Conservation (phyloP, 2,113 vertebrate genomes). For the Barbus barbus region DNA sequence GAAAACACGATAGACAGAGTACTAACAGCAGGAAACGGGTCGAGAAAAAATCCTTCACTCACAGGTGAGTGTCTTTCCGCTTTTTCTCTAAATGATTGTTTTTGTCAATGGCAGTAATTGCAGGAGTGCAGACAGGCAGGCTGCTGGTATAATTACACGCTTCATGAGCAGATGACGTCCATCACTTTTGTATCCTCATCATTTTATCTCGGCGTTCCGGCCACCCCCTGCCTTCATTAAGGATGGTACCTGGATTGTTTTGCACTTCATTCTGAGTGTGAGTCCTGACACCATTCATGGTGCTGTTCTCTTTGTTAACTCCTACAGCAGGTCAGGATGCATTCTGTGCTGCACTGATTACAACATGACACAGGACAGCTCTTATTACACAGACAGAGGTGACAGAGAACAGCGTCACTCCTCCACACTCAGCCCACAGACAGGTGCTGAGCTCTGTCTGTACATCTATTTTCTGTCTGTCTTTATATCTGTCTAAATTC, state of each 20-base stretch:
- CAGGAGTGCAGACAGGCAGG: constrained; percentile 13
- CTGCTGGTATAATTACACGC: constrained; percentile 25
- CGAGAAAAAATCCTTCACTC: neutral
- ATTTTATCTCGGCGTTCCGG: neutral
- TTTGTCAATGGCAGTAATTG: constrained; percentile 27
- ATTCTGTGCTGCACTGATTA: constrained; percentile 28
- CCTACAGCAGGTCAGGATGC: neutral
- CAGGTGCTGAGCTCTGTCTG: too few species aligned
- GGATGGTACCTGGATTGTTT: neutral
- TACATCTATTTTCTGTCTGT: neutral
- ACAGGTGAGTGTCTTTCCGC: constrained; percentile 12
- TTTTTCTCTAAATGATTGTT: constrained; percentile 12
- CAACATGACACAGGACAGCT: constrained; percentile 28
- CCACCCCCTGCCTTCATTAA: neutral
- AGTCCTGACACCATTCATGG: neutral
- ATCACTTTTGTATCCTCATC: constrained; percentile 10
- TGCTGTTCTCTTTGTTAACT: constrained; percentile 6
- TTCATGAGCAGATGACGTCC: neutral
- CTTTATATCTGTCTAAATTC: too few species aligned
- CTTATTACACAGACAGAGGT: neutral
- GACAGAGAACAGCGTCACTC: neutral
- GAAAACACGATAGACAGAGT: neutral
- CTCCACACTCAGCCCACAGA: constrained; percentile 21
- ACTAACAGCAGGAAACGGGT: neutral
- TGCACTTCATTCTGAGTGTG: neutral